A percentile compares a stretch with the other conserved stretches of the same genome.
Evolutionary conservation across 2,797 vertebrate species (phyloP).

Genomic region (Takifugu rubripes): DNA sequence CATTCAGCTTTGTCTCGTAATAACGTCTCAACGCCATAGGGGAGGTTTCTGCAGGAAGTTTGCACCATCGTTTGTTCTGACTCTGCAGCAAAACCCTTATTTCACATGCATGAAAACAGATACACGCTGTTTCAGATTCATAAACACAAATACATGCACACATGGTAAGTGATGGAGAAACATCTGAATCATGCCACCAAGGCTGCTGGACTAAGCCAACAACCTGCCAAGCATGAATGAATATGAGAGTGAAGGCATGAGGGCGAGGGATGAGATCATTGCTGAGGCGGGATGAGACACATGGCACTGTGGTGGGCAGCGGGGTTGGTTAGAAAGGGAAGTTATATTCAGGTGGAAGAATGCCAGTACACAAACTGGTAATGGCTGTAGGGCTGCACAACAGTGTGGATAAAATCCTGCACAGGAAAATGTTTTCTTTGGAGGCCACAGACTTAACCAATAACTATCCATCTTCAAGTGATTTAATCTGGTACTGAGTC

Average conservation of each 20-base stretch:
- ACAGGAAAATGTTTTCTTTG: background rate
- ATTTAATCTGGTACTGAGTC: constrained; percentile 13
- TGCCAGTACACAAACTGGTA: constrained; percentile 16
- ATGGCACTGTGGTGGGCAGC: constrained; percentile 14
- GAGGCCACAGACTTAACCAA: background rate
- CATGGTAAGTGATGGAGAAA: background rate
- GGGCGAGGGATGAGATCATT: constrained; percentile 32
- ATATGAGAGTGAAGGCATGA: constrained; percentile 13
- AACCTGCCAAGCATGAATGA: constrained; percentile 34
- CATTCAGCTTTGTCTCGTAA: background rate
- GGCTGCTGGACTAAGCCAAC: constrained; percentile 21
- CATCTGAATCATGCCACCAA: constrained; percentile 14
- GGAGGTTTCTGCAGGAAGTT: constrained; percentile 8
- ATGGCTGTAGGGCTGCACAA: constrained; percentile 33
- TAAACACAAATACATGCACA: constrained; percentile 8
- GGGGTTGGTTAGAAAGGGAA: constrained; percentile 8
- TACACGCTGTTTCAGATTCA: constrained; percentile 2
- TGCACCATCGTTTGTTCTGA: background rate
- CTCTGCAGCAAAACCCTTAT: constrained; percentile 4
- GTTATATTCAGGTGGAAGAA: constrained; percentile 20
- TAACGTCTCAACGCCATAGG: constrained; percentile 21
- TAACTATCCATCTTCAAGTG: constrained; percentile 7
- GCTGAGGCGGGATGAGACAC: constrained; percentile 20
- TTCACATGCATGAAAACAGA: constrained; percentile 10
- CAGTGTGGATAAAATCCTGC: background rate